Conservation (phyloP, 2,888 invertebrate species). For the Formica aserva region DNA sequence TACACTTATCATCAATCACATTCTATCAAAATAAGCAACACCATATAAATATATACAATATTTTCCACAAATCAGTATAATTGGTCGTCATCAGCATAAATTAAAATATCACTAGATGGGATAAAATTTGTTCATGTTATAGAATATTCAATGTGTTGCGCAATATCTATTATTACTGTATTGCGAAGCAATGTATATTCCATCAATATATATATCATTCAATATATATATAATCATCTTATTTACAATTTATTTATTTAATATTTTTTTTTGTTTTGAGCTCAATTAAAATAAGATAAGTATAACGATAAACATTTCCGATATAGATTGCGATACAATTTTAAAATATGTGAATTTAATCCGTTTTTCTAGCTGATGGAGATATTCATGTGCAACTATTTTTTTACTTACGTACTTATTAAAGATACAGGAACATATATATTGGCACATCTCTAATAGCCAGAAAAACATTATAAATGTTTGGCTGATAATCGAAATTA, state of each 20-base stretch:
- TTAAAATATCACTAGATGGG: constrained; percentile 24
- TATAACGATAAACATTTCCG: constrained; percentile 14
- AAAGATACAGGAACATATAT: constrained; percentile 36
- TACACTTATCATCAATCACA: constrained; percentile 12
- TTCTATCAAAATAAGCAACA: neutral
- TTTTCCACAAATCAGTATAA: neutral
- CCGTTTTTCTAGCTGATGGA: constrained; percentile 32
- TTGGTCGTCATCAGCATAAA: neutral
- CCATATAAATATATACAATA: constrained; percentile 17
- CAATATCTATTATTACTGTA: constrained; percentile 5
- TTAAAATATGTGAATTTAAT: neutral
- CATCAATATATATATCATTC: neutral
- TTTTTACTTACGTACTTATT: constrained; percentile 31
- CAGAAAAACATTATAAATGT: neutral
- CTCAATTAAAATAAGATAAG: constrained; percentile 35
- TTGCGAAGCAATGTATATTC: neutral
- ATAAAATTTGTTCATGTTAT: constrained; percentile 25
- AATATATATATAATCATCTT: constrained; percentile 29
- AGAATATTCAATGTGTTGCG: constrained; percentile 1
- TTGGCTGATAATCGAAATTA: neutral
- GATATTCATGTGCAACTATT: neutral
- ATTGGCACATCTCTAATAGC: constrained; percentile 51
- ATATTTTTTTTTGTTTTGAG: constrained; percentile 16
- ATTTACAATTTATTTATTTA: constrained; percentile 8
- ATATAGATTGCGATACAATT: constrained; percentile 45